Evolutionary conservation across 2,888 invertebrate genomes (phyloP), one percentile per base, ranked within the genome.

Genomic region (Trichogramma evanescens): DNA sequence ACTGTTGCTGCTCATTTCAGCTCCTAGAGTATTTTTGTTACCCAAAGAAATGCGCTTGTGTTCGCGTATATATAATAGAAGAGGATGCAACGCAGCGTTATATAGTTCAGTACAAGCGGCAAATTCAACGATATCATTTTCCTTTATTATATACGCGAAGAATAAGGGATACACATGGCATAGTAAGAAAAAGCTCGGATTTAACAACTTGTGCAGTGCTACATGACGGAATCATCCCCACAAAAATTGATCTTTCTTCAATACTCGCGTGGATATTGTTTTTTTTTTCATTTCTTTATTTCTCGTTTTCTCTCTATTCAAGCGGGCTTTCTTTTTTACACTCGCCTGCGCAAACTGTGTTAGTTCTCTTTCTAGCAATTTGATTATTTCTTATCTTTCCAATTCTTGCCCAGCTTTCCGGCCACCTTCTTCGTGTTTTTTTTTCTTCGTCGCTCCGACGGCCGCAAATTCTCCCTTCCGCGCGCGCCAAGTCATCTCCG

Each of bases 161-260:
- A 26, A 26, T 26, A 26, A 26, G 26, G 26, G 26, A 26, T 26
- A 26, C 26, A 26, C 26, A 26, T 26, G 26, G 26, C 26, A 26
- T 26, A 26, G 26, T 26, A 26, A 26, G 26, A 26, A 26, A 26
- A 26, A 26, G 26, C 26, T 2, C 26, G 26, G 26, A 26, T 26
- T 26, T 26, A 26, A 26, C 26, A 26, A 26, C 26, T 26, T 26
- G 26, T 26, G 26, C 26, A 26, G 26, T 26, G 26, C 26, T 26
- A 26, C 26, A 26, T 26, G 63, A 59, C 61, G 60, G 59, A 61
- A 59, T 58, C 63, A 63, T 53, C 59, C 61, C 13, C 26, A 50
- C 58, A 59, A 59, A 65, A 63, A 65, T 62, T 58, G 63, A 62
- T 63, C 63, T 58, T 59, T 55, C 58, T 58, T 45, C 26, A 26